phyloP scores from a whole-genome alignment of 2,797 vertebrate species.

The Poeciliopsis turneri region DNA sequence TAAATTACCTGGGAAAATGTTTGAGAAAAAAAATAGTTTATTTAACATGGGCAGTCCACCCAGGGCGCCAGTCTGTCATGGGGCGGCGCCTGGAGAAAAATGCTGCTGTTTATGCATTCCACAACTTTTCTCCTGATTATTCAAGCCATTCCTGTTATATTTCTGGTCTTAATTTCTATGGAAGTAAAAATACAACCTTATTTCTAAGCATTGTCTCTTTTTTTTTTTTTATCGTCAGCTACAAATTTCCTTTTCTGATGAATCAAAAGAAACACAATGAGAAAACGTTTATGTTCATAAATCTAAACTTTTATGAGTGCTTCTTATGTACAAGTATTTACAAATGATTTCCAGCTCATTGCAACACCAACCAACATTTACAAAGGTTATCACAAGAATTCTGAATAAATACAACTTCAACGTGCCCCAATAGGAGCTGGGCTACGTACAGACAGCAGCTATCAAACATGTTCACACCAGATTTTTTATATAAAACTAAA shows the following conservation, averaged over 20 bases:
- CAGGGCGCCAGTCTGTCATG: neutral
- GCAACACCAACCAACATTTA: constrained; percentile 1
- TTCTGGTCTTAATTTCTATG: neutral
- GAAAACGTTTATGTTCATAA: neutral
- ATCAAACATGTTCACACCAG: neutral
- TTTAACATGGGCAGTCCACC: neutral
- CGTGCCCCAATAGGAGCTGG: neutral
- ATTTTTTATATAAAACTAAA: neutral
- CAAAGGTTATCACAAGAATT: neutral
- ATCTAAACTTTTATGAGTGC: neutral
- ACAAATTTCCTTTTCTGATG: neutral
- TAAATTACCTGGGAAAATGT: neutral
- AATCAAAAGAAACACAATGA: neutral
- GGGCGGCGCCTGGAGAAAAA: neutral
- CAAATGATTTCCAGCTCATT: neutral
- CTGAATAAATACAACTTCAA: constrained; percentile 27
- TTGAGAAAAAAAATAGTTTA: neutral
- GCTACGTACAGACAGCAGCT: neutral
- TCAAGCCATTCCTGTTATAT: neutral
- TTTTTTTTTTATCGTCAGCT: neutral
- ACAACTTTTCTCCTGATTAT: neutral
- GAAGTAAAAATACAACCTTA: neutral
- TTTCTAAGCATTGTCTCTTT: neutral
- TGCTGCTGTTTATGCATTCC: neutral
- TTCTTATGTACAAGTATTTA: constrained; percentile 39